A percentile compares a stretch with the other conserved stretches of the same genome.
These are phyloP conservation scores for Luffia ferchaultella DNA, from an alignment of 2,888 invertebrate genomes.

Conservation along the genomic window DNA sequence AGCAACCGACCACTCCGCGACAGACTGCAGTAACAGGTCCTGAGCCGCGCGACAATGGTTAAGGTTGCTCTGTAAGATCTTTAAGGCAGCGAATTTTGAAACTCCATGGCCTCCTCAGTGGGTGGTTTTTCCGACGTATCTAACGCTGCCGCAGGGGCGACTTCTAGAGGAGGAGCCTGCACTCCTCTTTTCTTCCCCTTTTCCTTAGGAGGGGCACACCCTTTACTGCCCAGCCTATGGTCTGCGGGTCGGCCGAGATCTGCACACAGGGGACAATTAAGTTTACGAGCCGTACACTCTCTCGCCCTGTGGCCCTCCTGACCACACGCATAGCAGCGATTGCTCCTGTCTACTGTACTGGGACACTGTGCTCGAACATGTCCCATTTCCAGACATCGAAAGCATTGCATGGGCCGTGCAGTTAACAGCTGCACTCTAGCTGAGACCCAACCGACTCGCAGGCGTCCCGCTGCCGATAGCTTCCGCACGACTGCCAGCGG, in stretches of 20 bases:
- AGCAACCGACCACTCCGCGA: conserved; percentile 2
- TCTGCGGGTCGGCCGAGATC: background rate
- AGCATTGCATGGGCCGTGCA: too few species aligned
- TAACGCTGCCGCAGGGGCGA: background rate
- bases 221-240: background rate
- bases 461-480: background rate
- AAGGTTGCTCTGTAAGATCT: background rate
- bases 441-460: too few species aligned
- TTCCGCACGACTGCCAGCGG: conserved; percentile 1
- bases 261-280: background rate
- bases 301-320: too few species aligned
- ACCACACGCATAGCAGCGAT: too few species aligned
- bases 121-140: background rate
- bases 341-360: too few species aligned
- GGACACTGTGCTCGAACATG: too few species aligned
- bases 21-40: conserved; percentile 5
- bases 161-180: background rate
- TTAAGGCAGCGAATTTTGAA: background rate
- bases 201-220: background rate
- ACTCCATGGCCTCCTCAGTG: background rate
- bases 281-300: too few species aligned
- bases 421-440: too few species aligned
- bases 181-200: background rate
- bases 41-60: too few species aligned
- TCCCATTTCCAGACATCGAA: too few species aligned